Conservation (phyloP, 2,888 invertebrate species). For the Phaedon cochleariae region DNA sequence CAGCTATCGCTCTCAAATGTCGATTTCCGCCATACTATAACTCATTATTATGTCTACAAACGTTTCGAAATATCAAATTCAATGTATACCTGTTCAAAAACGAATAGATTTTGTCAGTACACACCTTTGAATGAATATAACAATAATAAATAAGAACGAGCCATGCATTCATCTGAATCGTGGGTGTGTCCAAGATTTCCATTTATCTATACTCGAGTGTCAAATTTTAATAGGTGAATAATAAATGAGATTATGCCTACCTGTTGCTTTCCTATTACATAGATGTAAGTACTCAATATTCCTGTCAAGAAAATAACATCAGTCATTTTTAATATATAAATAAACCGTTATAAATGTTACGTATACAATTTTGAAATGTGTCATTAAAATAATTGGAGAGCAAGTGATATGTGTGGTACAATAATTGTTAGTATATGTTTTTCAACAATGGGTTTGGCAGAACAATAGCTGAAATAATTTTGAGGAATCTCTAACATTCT, state of each 20-base stretch:
- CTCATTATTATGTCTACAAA: too few species aligned
- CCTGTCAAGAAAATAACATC: not conserved
- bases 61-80: not conserved
- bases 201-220: not conserved
- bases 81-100: not conserved
- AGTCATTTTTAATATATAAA: not conserved
- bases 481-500: too few species aligned
- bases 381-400: too few species aligned
- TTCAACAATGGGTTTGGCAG: too few species aligned
- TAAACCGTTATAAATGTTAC: too few species aligned
- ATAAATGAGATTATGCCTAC: not conserved
- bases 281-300: not conserved
- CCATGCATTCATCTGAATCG: not conserved
- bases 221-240: not conserved
- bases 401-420: too few species aligned
- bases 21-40: too few species aligned
- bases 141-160: not conserved
- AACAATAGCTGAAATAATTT: too few species aligned
- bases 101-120: not conserved
- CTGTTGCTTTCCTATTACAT: not conserved
- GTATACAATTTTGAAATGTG: too few species aligned
- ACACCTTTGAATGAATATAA: not conserved
- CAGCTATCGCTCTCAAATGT: too few species aligned
- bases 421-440: too few species aligned
- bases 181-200: not conserved